Percentiles rank a stretch among this genome's conserved stretches.
These are phyloP conservation scores for Limanda limanda DNA, from an alignment of 2,113 vertebrate genomes.

Conservation along the genomic window DNA sequence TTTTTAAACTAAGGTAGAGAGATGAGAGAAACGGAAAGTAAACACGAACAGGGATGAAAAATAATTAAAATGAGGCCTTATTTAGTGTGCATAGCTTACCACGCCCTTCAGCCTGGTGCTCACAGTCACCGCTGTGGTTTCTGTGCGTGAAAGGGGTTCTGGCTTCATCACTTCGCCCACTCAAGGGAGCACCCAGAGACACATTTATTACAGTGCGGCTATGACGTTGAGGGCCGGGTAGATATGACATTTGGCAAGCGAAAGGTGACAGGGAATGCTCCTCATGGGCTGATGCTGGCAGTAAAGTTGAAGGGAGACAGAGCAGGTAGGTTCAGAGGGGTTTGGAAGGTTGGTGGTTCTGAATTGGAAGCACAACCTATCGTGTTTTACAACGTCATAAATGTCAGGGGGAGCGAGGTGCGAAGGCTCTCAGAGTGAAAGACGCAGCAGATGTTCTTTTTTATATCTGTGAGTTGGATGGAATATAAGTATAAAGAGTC, in stretches of 20 bases:
- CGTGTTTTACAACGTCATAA: slow-evolving; percentile 59
- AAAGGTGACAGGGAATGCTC: slow-evolving; percentile 32
- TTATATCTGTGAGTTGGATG: slow-evolving; percentile 34
- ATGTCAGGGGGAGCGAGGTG: slow-evolving; percentile 21
- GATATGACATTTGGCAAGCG: slow-evolving; percentile 39
- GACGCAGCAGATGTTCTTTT: slow-evolving; percentile 47
- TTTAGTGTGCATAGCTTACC: background rate
- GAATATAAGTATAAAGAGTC: slow-evolving; percentile 25
- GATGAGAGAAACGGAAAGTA: background rate
- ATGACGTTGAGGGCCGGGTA: slow-evolving; percentile 17
- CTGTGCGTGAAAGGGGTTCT: background rate
- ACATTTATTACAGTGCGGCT: slow-evolving; percentile 37
- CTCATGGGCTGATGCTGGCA: slow-evolving; percentile 4
- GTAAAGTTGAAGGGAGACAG: slow-evolving; percentile 1
- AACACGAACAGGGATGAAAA: background rate
- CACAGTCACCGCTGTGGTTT: slow-evolving; percentile 35
- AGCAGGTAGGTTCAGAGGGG: background rate
- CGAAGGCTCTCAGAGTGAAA: slow-evolving; percentile 23
- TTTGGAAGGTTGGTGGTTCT: background rate
- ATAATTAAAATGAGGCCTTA: background rate
- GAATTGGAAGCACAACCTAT: slow-evolving; percentile 48
- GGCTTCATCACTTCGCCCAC: background rate
- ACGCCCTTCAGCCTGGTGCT: slow-evolving; percentile 11
- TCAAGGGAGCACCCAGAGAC: slow-evolving; percentile 18
- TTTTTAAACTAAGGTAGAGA: background rate